phyloP scores from a whole-genome alignment of 2,888 invertebrate genomes.

The Limnephilus rhombicus region DNA sequence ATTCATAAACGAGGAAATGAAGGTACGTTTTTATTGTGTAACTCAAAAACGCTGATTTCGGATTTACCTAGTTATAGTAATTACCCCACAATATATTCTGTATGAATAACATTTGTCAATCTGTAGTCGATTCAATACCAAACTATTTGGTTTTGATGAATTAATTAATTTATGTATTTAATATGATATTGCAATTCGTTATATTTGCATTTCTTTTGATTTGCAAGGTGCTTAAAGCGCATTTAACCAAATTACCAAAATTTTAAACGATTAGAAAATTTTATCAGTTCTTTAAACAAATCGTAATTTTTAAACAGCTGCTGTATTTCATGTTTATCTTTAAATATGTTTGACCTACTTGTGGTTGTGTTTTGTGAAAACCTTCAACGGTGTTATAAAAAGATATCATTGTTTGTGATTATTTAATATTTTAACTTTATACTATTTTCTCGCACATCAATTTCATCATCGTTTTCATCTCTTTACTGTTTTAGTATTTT shows the following conservation, averaged over 20 bases:
- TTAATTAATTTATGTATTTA: not conserved
- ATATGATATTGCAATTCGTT: not conserved
- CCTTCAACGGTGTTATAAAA: not conserved
- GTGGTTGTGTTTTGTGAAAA: not conserved
- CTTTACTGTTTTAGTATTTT: not conserved
- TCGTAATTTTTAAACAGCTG: not conserved
- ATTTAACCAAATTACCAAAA: not conserved
- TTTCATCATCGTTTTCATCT: not conserved
- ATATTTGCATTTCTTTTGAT: not conserved
- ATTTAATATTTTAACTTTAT: not conserved
- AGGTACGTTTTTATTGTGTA: too few relatives aligned
- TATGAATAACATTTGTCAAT: not conserved
- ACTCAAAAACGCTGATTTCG: too few relatives aligned
- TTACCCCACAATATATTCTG: too few relatives aligned
- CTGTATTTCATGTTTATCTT: not conserved
- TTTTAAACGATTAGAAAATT: too few relatives aligned
- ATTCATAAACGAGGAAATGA: too few relatives aligned
- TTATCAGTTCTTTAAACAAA: not conserved
- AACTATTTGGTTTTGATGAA: not conserved
- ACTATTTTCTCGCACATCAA: not conserved
- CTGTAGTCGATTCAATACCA: not conserved
- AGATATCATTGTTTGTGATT: not conserved
- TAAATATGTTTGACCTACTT: not conserved
- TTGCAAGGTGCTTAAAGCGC: not conserved
- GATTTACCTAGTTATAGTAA: too few relatives aligned